Percentiles rank a stretch among this genome's conserved stretches.
phyloP scores from a whole-genome alignment of 2,113 vertebrate genomes.

The Tursiops truncatus region DNA sequence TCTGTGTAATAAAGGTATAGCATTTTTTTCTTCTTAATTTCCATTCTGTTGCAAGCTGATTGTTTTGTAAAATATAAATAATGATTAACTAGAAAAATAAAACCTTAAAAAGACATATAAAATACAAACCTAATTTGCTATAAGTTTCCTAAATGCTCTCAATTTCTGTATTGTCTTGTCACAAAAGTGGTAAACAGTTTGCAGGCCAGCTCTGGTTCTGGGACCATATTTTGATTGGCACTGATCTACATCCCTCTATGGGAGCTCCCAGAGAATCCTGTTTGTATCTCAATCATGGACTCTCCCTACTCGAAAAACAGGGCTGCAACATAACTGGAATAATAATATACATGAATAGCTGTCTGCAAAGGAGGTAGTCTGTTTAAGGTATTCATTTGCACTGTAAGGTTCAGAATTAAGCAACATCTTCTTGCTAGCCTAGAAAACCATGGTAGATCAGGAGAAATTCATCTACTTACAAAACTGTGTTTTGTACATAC shows the following conservation, averaged over 20 bases:
- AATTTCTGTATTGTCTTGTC: not conserved
- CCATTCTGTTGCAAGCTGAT: not conserved
- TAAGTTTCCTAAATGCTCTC: not conserved
- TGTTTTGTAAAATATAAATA: conserved; percentile 21
- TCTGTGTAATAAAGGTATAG: not conserved
- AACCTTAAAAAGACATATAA: not conserved
- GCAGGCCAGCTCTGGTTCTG: not conserved
- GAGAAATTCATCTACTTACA: not conserved
- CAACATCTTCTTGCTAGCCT: not conserved
- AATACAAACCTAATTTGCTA: not conserved
- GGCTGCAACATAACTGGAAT: not conserved
- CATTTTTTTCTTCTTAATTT: not conserved
- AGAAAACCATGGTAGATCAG: not conserved
- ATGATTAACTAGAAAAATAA: not conserved
- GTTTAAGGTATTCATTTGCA: not conserved
- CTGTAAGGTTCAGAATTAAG: not conserved
- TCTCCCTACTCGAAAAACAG: not conserved
- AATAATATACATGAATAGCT: not conserved
- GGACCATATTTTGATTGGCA: not conserved
- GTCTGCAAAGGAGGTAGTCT: not conserved
- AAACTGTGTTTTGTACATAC: not conserved
- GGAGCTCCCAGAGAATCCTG: not conserved
- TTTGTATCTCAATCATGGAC: not conserved
- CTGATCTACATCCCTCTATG: not conserved
- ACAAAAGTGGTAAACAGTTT: not conserved